Conservation (phyloP, 2,888 invertebrate species). For the Melitaea athalia region DNA sequence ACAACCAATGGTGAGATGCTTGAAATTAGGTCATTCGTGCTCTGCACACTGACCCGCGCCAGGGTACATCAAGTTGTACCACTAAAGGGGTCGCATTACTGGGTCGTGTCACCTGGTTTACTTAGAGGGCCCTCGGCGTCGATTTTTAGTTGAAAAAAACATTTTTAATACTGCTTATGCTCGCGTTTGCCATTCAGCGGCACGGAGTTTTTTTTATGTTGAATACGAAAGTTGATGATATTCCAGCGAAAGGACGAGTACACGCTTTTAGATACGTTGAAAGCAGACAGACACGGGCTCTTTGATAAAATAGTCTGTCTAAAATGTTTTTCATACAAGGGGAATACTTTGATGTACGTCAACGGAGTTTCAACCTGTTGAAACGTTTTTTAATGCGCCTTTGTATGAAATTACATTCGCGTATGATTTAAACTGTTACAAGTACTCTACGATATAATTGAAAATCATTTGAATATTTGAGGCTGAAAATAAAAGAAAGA, state of each 20-base stretch:
- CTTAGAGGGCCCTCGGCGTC: slow-evolving; percentile 21
- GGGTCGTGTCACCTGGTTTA: slow-evolving; percentile 37
- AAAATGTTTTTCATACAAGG: not conserved
- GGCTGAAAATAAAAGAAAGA: not conserved
- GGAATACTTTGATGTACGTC: not conserved
- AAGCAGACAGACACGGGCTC: slow-evolving; percentile 1
- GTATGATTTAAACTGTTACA: no score
- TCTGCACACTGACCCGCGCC: slow-evolving; percentile 24
- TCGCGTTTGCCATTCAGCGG: slow-evolving; percentile 5
- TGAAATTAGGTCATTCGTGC: slow-evolving; percentile 28
- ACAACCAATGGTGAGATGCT: slow-evolving; percentile 12
- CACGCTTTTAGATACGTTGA: slow-evolving; percentile 3
- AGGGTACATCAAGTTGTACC: slow-evolving; percentile 18
- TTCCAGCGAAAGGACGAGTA: slow-evolving; percentile 16
- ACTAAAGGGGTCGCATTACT: slow-evolving; percentile 36
- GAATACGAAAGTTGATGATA: slow-evolving; percentile 22
- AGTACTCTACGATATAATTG: no score
- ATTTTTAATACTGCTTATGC: slow-evolving; percentile 24
- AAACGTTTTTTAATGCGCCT: not conserved
- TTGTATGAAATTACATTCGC: no score
- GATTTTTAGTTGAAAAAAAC: slow-evolving; percentile 23
- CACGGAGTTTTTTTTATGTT: slow-evolving; percentile 17
- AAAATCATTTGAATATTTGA: no score
- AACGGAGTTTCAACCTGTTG: not conserved
- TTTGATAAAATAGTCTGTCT: slow-evolving; percentile 1